phyloP scores from a whole-genome alignment of 2,113 vertebrate species.

The Nanorana parkeri region DNA sequence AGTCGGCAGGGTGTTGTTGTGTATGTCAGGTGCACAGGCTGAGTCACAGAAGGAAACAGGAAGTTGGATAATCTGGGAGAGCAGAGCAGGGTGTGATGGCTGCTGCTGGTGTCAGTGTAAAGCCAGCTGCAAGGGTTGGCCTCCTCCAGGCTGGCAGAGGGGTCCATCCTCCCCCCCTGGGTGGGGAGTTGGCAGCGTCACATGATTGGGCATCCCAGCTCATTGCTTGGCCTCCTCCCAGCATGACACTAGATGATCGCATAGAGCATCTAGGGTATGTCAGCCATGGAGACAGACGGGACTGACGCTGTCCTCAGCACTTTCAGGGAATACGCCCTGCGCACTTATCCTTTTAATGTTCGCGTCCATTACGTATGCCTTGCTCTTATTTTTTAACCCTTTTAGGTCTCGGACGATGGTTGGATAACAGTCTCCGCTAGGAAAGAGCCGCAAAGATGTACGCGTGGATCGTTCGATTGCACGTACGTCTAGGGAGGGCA shows the following conservation, averaged over 20 bases:
- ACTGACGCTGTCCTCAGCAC: not conserved
- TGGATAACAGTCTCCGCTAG: no score
- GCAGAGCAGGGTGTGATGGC: slow-evolving; percentile 2
- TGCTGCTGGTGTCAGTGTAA: not conserved
- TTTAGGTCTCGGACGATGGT: no score
- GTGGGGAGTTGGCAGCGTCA: not conserved
- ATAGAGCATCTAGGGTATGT: not conserved
- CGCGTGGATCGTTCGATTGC: no score
- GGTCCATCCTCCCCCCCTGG: not conserved
- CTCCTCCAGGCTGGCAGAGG: not conserved
- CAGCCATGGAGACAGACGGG: no score
- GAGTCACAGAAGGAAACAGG: slow-evolving; percentile 29
- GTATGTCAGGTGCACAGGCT: slow-evolving; percentile 12
- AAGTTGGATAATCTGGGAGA: slow-evolving; percentile 2
- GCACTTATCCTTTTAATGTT: not conserved
- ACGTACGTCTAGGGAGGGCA: no score
- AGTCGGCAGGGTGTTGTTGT: not conserved
- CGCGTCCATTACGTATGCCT: not conserved
- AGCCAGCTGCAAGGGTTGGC: not conserved
- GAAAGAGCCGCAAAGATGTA: no score
- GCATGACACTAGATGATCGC: slow-evolving; percentile 8
- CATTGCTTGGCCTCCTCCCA: slow-evolving; percentile 24
- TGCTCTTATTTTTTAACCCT: not conserved
- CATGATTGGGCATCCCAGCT: slow-evolving; percentile 6
- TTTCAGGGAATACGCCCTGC: not conserved